These are phyloP conservation scores for Heliconius hortense DNA, from an alignment of 2,888 invertebrate genomes.

Conservation along the genomic window DNA sequence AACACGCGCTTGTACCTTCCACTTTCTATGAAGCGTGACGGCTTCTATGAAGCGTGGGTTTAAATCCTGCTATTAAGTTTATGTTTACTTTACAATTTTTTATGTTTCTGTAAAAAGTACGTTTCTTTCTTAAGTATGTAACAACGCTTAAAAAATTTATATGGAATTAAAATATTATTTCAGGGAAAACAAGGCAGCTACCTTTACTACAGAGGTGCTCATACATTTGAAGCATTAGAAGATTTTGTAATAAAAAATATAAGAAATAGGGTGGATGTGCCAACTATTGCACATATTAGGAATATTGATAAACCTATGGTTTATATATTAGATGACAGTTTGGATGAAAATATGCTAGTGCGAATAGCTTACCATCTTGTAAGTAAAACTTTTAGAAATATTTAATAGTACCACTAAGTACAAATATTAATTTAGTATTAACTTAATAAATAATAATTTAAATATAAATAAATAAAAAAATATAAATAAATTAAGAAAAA, in stretches of 20 bases:
- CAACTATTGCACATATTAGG: conserved; percentile 53
- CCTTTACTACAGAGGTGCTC: conserved; percentile 83
- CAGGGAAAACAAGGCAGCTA: conserved; percentile 80
- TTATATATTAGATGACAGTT: conserved; percentile 76
- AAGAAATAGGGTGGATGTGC: conserved; percentile 57
- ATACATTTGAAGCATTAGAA: conserved; percentile 82
- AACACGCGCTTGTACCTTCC: too few species aligned
- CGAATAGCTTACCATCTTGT: conserved; percentile 90
- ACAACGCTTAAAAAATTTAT: neutral
- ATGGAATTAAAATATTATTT: neutral
- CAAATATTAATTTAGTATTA: too few species aligned
- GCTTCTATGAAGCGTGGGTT: too few species aligned
- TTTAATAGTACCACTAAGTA: neutral
- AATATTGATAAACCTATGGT: conserved; percentile 71
- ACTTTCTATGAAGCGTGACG: too few species aligned
- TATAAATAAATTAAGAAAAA: too few species aligned
- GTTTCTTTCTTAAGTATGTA: neutral
- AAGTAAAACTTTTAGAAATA: conserved; percentile 51
- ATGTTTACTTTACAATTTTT: too few species aligned
- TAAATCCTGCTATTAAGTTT: too few species aligned
- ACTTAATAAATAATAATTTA: too few species aligned
- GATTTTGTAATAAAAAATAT: conserved; percentile 84
- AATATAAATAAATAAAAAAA: too few species aligned
- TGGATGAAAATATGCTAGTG: conserved; percentile 78
- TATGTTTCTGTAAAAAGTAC: too few species aligned